Evolutionary conservation across 2,888 invertebrate species (phyloP), one percentile per base, ranked within the genome.

Genomic region (Amphipoea lucens): DNA sequence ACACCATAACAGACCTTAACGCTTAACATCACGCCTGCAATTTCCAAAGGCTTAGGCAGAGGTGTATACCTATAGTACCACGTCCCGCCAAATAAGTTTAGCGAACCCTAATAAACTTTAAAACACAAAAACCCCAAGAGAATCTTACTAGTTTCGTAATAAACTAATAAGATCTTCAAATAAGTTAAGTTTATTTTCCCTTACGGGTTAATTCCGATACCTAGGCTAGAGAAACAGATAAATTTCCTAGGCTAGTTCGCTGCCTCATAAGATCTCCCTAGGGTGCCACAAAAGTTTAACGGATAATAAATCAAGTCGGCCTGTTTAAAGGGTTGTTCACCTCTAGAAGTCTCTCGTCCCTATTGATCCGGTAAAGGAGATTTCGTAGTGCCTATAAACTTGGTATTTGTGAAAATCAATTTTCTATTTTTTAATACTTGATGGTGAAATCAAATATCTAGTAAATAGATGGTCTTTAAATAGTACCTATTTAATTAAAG

Each of bases 261-360:
- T 89, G 88, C 88, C 90, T 89, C 83, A 83, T 89, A 91, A 91
- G 89, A 88, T 87, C 85, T 88, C 92, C 87, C 91, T 4, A 17
- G 91, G 87, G 93, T 78, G 87, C 88, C 70, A 88, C 89, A 89
- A 88, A 92, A 92, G 87, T 92, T 90, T 86, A 89, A 88, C 90
- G 86, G 85, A 81, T 88, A 83, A 91, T 93, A 93, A 93, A 93
- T 92, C 88, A 89, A 85, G 83, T 78, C 76, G 74, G 81, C 82
- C 84, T 89, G 80, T 85, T 82, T 83, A 74, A 81, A 83, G 85
- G 91, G 91, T 87, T 90, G 87, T 91, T 90, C 89, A 90, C 89
- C 88, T 72, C 75, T 78, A 48, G 51, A 48, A 68, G 45, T 4
- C 6, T 4, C 0, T 76, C 77, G 79, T 79, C 76, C 76, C 74